Base-by-base conservation (phyloP, 2,888 invertebrate species). In the Drosophila sordidapex region DNA sequence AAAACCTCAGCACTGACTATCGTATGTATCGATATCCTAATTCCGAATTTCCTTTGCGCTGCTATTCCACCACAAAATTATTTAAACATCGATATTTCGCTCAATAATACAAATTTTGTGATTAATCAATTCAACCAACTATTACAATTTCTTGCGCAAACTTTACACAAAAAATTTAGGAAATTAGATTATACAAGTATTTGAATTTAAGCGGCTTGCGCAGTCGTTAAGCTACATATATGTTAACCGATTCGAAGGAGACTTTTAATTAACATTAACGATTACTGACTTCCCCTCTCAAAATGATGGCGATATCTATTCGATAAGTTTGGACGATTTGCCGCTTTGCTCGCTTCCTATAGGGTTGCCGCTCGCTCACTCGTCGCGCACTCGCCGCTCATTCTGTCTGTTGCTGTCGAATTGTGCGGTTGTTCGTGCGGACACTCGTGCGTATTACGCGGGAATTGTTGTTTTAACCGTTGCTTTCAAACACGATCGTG, bases 401-500 rank as follows among this genome's bases (percentile, higher is more conserved):
- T 82, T 78, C 74, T 53, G 64, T 65, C 52, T 62, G 59, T 68
- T 65, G 60, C 64, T 62, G 74, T 74, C 40, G 69, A 36, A 43
- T 48, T 36, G 82, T 60, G 29, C 43, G 69, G 79, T 58, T 60
- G 63, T 8, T 35, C 56, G 53, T 29, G 53, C 36, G 49, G 29
- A 1, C 49, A 60, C 21, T 38, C 53, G 53, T 27, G 56, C 21
- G 46, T 15, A 1, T 10, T 4, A 13, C 33, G 53, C 27, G 52
- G 33, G 46, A 5, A 25, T 60, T 57, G 38, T 58, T 52, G 59
- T 40, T 35, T 59, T 57, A 73, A 79, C 82, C 64, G 61, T 69
- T 78, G 29, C 11, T 60, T 74, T 60, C 8, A 82, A 82, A 63
- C 48, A 48, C 69, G 79, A 79, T 79, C 82, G 69, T 33, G 25